Base-by-base conservation (phyloP, 2,797 vertebrate species). In the Gambelia wislizenii region DNA sequence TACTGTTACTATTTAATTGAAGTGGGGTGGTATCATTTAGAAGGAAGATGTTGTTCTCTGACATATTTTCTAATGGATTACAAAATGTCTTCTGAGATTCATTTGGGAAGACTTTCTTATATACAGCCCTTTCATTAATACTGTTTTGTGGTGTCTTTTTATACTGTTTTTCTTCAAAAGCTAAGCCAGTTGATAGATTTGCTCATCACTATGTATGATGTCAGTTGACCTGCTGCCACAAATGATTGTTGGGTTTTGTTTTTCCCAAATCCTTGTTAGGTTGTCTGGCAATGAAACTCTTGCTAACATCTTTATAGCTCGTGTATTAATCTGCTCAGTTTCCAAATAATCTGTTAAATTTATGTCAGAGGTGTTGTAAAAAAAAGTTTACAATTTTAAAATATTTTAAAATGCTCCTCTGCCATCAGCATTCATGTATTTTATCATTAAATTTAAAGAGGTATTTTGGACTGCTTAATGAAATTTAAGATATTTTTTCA, bases 111-210 rank as follows among this genome's bases (percentile, higher is more conserved):
- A 18, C 79, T 90, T 39, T 2, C 0, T 0, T 0, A 6, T 1
- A 25, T 70, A 0, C 10, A 12, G 0, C 0, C 22, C 14, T 22
- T 79, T 47, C 0, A 0, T 36, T 56, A 84, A 0, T n/a, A 39
- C n/a, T 42, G 25, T 49, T 69, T 42, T 56, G 54, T 13, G 3
- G 76, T 74, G 67, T 59, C 30, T 30, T 47, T 67, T 47, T 86
- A 70, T 20, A 33, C 33, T 39, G 47, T 61, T 25, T 86, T 20
- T 1, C 1, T 25, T 56, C 33, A 27, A 22, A 72, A 77, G 49
- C 18, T 47, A n/a, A 52, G 78, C 83, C 61, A 70, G 6, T 82
- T 82, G 33, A 18, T 72, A 20, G 78, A 77, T 67, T 56, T 18
- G 42, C 33, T 67, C 3, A 12, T 49, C 25, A 33, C 49, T 84